Evolutionary conservation across 2,888 invertebrate genomes (phyloP).

Genomic region (Cosmopolites sordidus): DNA sequence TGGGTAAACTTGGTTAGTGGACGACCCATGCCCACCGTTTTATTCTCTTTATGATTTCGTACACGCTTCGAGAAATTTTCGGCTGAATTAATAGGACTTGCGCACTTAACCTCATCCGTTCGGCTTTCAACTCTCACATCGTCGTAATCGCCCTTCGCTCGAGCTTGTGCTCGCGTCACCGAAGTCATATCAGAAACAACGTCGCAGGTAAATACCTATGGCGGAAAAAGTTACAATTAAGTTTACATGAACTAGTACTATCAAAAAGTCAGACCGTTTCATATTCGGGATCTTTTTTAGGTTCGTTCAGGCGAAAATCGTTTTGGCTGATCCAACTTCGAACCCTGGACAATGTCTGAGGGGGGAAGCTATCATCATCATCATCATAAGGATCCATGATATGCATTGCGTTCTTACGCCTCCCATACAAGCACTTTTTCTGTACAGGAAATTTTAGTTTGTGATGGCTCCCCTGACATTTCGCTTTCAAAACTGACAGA

Average conservation of each 20-base stretch:
- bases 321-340: constrained; percentile 43
- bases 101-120: constrained; percentile 31
- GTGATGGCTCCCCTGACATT: constrained; percentile 7
- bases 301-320: constrained; percentile 37
- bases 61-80: constrained; percentile 30
- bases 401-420: not conserved
- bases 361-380: constrained; percentile 27
- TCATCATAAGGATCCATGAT: constrained; percentile 12
- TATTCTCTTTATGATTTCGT: constrained; percentile 26
- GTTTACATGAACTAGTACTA: not conserved
- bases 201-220: constrained; percentile 27
- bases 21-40: constrained; percentile 26
- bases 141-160: constrained; percentile 30
- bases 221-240: not conserved
- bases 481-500: constrained; percentile 16
- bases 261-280: constrained; percentile 30
- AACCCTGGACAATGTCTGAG: constrained; percentile 37
- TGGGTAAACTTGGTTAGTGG: constrained; percentile 31
- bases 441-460: constrained; percentile 14
- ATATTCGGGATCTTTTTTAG: constrained; percentile 26
- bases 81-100: constrained; percentile 24
- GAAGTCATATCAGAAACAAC: constrained; percentile 40
- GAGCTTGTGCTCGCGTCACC: constrained; percentile 29
- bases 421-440: not conserved
- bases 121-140: constrained; percentile 34